Evolutionary conservation across 2,113 vertebrate species (phyloP).

Genomic region (Athene noctua): DNA sequence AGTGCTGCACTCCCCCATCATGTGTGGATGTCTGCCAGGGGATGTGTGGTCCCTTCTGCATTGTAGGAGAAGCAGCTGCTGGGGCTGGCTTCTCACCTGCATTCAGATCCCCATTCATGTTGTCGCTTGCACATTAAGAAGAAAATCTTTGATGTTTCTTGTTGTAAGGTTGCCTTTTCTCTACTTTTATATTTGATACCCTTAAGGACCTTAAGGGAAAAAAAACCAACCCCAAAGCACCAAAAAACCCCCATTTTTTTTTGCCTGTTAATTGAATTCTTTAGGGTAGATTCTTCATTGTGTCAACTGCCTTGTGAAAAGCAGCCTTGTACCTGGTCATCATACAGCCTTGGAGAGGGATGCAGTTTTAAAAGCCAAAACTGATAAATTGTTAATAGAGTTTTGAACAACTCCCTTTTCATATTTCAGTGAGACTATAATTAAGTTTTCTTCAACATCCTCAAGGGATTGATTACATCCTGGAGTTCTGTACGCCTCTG

Average conservation of each 20-base stretch:
- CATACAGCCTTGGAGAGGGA: background rate
- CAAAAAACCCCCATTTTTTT: background rate
- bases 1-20: background rate
- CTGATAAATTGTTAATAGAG: background rate
- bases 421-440: background rate
- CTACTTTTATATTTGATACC: background rate
- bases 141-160: background rate
- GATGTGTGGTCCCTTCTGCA: rapidly evolving
- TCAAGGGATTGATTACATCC: background rate
- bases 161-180: background rate
- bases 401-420: background rate
- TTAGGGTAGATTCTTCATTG: background rate
- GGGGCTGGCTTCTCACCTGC: background rate
- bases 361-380: background rate
- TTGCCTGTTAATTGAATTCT: background rate
- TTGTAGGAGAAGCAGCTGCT: background rate
- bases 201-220: background rate
- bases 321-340: background rate
- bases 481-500: background rate
- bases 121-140: background rate
- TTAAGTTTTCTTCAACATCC: background rate
- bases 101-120: background rate
- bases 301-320: background rate
- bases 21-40: background rate
- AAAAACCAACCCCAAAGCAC: background rate